A percentile compares a stretch with the other conserved stretches of the same genome.
Conservation (phyloP, 2,888 invertebrate genomes). For the Trissolcus japonicus region DNA sequence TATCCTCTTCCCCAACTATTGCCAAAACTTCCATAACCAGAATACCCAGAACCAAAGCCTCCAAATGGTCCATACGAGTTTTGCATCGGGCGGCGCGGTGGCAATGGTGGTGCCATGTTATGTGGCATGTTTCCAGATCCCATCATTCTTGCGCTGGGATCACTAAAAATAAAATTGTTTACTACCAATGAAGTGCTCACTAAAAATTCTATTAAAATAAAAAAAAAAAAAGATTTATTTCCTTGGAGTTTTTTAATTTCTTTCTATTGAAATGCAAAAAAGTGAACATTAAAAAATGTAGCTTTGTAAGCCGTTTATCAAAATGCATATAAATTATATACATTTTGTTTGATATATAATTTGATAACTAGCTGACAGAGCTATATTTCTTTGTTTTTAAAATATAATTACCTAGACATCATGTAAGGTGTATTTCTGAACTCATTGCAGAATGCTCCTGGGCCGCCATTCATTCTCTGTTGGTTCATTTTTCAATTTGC, state of each 20-base stretch:
- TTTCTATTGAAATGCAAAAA: no score
- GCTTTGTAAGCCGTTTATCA: no score
- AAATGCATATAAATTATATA: not conserved
- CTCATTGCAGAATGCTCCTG: conserved; percentile 58
- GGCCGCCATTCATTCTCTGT: conserved; percentile 59
- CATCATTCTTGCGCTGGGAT: conserved; percentile 48
- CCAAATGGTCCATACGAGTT: conserved; percentile 60
- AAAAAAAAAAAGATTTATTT: not conserved
- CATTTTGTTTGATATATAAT: no score
- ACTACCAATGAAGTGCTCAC: no score
- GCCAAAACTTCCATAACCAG: conserved; percentile 68
- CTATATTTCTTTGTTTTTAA: not conserved
- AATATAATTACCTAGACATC: conserved; percentile 56
- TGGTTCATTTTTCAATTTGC: conserved; percentile 57
- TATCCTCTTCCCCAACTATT: conserved; percentile 61
- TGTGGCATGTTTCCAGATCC: conserved; percentile 42
- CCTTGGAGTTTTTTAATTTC: no score
- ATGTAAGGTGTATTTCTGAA: conserved; percentile 64
- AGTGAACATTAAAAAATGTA: no score
- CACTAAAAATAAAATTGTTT: conserved; percentile 19
- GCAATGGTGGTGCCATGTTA: conserved; percentile 68
- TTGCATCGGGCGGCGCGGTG: conserved; percentile 65
- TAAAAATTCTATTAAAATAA: not conserved
- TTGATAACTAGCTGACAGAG: not conserved
- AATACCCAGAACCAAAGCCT: conserved; percentile 67